These are phyloP conservation scores for Mirounga angustirostris DNA, from an alignment of 2,113 vertebrate genomes.

Conservation along the genomic window DNA sequence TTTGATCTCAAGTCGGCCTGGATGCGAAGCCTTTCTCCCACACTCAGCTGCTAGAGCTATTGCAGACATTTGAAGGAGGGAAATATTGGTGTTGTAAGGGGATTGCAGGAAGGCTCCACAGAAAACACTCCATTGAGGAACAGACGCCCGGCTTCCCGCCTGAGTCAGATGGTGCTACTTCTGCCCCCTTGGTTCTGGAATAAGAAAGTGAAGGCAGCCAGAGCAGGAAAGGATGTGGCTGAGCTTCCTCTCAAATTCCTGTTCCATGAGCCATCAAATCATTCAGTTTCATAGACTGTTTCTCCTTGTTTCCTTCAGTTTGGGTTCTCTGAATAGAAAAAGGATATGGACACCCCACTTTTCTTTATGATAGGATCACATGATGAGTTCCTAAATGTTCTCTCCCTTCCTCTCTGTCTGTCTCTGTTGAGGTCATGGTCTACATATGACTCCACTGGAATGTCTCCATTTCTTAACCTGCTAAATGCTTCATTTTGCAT, in stretches of 20 bases:
- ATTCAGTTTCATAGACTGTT: not conserved
- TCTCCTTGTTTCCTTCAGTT: not conserved
- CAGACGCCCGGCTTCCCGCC: not conserved
- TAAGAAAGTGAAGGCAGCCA: not conserved
- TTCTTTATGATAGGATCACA: not conserved
- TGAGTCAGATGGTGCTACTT: not conserved
- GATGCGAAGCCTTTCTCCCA: not conserved
- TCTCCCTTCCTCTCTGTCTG: not conserved
- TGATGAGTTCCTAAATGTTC: not conserved
- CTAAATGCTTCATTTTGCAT: not conserved
- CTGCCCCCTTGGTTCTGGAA: not conserved
- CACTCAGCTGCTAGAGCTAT: not conserved
- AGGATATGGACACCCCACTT: accelerated
- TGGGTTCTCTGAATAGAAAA: not conserved
- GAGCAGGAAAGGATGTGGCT: too few species aligned
- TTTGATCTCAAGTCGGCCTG: not conserved
- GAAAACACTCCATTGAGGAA: not conserved
- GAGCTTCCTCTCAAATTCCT: not conserved
- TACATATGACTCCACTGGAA: not conserved
- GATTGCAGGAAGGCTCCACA: too few species aligned
- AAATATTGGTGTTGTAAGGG: accelerated
- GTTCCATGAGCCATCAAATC: not conserved
- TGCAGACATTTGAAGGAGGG: not conserved
- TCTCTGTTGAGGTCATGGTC: not conserved
- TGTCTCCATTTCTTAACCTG: not conserved